These are phyloP conservation scores for Benitochromis conjunctus DNA, from an alignment of 2,113 vertebrate genomes.

Conservation along the genomic window DNA sequence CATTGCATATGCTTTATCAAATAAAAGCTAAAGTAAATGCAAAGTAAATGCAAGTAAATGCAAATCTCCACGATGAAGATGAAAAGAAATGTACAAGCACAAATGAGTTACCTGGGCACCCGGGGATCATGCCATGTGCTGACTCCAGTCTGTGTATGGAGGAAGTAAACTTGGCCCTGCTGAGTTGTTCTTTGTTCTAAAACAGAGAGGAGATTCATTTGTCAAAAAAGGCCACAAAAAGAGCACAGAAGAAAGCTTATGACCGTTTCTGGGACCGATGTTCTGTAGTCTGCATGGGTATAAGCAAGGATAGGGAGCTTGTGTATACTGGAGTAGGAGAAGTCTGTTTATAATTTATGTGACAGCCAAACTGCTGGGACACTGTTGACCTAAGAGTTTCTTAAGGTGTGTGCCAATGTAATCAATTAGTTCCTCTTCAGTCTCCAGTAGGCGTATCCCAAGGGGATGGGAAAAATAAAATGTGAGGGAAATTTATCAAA, in stretches of 20 bases:
- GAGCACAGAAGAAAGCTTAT: not conserved
- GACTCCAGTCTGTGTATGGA: conserved; percentile 95
- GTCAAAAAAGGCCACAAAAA: not conserved
- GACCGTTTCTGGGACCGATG: not conserved
- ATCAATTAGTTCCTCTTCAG: conserved; percentile 40
- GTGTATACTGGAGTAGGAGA: conserved; percentile 12
- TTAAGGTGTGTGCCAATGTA: conserved; percentile 32
- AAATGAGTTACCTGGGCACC: conserved; percentile 82
- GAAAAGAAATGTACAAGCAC: not conserved
- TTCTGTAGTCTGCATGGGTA: not conserved
- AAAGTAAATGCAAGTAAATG: not conserved
- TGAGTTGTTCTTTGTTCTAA: conserved; percentile 96
- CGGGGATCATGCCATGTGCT: conserved; percentile 96
- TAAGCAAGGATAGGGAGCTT: not conserved
- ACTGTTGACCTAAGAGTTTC: conserved; percentile 24
- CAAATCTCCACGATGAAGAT: not conserved
- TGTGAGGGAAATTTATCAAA: conserved; percentile 22
- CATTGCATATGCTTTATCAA: not conserved
- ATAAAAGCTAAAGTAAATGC: not conserved
- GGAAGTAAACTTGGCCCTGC: conserved; percentile 95
- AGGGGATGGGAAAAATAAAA: conserved; percentile 2
- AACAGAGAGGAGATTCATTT: not conserved
- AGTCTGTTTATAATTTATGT: conserved; percentile 46
- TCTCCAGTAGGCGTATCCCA: not conserved
- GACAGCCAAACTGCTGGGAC: conserved; percentile 29